Conservation (phyloP, 1,140 invertebrate species). For the Teleogryllus occipitalis region DNA sequence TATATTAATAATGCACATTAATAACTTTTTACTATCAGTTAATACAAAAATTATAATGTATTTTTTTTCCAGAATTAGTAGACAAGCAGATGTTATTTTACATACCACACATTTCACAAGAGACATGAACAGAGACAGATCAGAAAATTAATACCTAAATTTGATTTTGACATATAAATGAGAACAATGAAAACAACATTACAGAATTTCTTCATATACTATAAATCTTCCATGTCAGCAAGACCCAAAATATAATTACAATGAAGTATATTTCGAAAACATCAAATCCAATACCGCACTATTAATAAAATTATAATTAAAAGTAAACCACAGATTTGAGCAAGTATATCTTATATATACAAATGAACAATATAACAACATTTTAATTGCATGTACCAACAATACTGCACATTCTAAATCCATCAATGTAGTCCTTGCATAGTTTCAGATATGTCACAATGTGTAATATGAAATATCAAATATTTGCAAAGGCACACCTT, state of each 20-base stretch:
- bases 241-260: too few relatives aligned
- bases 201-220: not conserved
- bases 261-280: too few relatives aligned
- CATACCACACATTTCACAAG: not conserved
- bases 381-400: not conserved
- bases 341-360: not conserved
- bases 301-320: not conserved
- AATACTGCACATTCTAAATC: not conserved
- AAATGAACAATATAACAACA: not conserved
- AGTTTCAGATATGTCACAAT: too few relatives aligned
- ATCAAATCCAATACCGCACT: not conserved
- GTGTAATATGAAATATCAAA: not conserved
- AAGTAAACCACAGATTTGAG: not conserved
- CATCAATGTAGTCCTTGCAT: too few relatives aligned
- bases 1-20: not conserved
- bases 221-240: not conserved
- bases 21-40: not conserved
- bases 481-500: not conserved
- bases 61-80: not conserved
- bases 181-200: not conserved
- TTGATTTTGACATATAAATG: not conserved
- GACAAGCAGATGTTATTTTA: not conserved
- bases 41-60: not conserved
- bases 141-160: not conserved
- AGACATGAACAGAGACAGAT: not conserved